Evolutionary conservation across 2,113 vertebrate genomes (phyloP), one percentile per base, ranked within the genome.

Genomic region (Oxyruncus cristatus): DNA sequence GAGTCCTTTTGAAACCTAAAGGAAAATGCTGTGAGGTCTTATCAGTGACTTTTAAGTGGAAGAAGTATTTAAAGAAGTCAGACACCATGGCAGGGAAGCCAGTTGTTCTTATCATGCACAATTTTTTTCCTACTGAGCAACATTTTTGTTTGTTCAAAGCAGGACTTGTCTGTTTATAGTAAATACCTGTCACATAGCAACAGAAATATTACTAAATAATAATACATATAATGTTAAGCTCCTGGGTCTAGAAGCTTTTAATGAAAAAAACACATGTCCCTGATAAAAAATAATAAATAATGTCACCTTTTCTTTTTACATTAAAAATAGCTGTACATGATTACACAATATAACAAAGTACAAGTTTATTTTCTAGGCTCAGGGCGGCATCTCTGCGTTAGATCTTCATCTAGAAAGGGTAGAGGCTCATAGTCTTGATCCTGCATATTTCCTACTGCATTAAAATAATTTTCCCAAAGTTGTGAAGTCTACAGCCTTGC

Each of bases 221-320:
- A 95, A 87, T 77, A 92, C 81, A 83, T 28, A 77, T 39, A 68
- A 82, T 83, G 47, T 79, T 84, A 81, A 92, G 95, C 86, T 97
- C 81, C 96, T 72, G 53, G 8, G 13, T 66, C 53, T 89, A 67
- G 81, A 95, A 97, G 83, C 79, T 85, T 94, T 95, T 89, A 92
- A 71, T 65, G 87, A 95, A 90, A 77, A 85, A 92, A 68, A 2
- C 76, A 63, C 46, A 9, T 8, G 21, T 94, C 89, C 75, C 90
- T 95, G 94, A 94, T 95, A 93, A 96, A 97, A 97, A 97, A 95
- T 55, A 97, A 97, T 97, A 97, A 97, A 97, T 97, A 97, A 97
- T 26, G 72, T 90, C 79, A 84, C 75, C 37, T 86, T 86, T 79
- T 47, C 73, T 94, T 85, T 94, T 91, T 97, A 92, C 85, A 95